Conservation (phyloP, 37 sponge, comb jelly and placozoan species). For the Chondrilla cf. caribensis region DNA sequence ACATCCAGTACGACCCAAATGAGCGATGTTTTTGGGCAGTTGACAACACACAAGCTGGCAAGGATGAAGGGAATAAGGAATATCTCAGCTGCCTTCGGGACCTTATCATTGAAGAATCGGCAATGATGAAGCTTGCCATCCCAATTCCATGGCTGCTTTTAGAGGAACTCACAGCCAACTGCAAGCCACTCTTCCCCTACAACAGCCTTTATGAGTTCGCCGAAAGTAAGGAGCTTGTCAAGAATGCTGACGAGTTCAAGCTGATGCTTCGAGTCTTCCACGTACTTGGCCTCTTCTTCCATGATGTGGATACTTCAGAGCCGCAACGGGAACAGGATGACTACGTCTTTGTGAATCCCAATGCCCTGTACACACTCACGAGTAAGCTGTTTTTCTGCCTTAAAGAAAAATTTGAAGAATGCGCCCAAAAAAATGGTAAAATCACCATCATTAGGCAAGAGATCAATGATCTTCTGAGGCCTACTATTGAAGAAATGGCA, state of each 20-base stretch:
- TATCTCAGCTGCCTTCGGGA: background rate
- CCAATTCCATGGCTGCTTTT: background rate
- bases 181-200: background rate
- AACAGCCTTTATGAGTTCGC: background rate
- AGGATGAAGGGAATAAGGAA: background rate
- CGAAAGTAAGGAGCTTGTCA: background rate
- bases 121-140: background rate
- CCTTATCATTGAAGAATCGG: background rate
- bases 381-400: background rate
- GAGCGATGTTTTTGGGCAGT: slow-evolving; percentile 17
- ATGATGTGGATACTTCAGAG: background rate
- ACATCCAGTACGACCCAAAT: background rate
- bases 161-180: background rate
- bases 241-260: background rate
- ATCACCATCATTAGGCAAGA: too few species aligned
- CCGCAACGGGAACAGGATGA: too few species aligned
- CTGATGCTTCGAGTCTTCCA: background rate
- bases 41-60: slow-evolving; percentile 24
- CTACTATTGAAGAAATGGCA: too few species aligned
- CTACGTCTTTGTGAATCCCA: background rate
- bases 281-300: slow-evolving; percentile 3
- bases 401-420: too few species aligned
- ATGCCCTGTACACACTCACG: background rate
- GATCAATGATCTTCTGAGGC: too few species aligned
- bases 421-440: too few species aligned